These are phyloP conservation scores for Nothobranchius kuhntae DNA, from an alignment of 2,113 vertebrate genomes.

Conservation along the genomic window DNA sequence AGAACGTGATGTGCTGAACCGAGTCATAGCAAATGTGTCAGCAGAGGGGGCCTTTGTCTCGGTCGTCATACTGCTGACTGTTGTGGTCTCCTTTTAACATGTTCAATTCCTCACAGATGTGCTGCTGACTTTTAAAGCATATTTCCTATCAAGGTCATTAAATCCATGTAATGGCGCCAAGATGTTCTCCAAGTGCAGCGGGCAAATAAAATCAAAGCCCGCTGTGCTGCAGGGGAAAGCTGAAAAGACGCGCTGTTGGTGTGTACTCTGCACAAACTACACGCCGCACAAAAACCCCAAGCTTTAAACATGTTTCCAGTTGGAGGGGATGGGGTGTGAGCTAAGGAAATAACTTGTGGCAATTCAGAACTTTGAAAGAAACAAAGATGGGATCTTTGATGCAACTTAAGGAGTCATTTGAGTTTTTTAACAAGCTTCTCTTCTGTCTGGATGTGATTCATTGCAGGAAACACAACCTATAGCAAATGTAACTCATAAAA, in stretches of 20 bases:
- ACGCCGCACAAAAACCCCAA: slow-evolving; percentile 16
- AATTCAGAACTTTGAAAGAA: slow-evolving; percentile 18
- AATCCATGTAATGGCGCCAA: slow-evolving; percentile 70
- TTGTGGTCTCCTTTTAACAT: slow-evolving; percentile 72
- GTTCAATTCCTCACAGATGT: slow-evolving; percentile 77
- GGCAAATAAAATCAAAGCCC: slow-evolving; percentile 47
- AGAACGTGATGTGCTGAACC: slow-evolving; percentile 3
- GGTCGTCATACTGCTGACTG: slow-evolving; percentile 68
- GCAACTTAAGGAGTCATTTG: too few species aligned
- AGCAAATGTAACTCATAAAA: slow-evolving; percentile 31
- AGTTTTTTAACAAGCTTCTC: too few species aligned
- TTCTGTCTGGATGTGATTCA: too few species aligned
- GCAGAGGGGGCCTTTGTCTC: slow-evolving; percentile 44
- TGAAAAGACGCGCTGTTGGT: slow-evolving; percentile 29
- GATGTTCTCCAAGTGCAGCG: slow-evolving; percentile 65
- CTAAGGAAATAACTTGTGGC: slow-evolving; percentile 30
- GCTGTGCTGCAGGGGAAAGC: slow-evolving; percentile 45
- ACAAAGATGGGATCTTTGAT: background rate
- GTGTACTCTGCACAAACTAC: slow-evolving; percentile 25
- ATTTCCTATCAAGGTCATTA: slow-evolving; percentile 73
- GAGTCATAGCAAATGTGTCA: slow-evolving; percentile 15
- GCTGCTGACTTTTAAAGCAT: slow-evolving; percentile 72
- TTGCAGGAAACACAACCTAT: background rate
- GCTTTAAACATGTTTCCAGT: slow-evolving; percentile 19
- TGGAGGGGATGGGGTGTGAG: background rate